A percentile compares a stretch with the other conserved stretches of the same genome.
Conservation (phyloP, 2,113 vertebrate species). For the Pangasianodon gigas region DNA sequence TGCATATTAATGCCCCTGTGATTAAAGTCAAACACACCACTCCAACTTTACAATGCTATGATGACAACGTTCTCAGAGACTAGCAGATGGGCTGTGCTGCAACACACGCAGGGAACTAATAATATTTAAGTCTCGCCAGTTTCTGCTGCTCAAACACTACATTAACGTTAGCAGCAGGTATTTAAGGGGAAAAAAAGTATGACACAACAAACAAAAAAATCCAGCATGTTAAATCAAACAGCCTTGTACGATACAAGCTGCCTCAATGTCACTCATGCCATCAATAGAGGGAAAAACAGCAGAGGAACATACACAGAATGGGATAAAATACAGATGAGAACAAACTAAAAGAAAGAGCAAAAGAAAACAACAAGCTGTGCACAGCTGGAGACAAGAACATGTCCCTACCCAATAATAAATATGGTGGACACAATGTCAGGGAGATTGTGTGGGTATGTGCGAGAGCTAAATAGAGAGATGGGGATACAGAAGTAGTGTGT, state of each 20-base stretch:
- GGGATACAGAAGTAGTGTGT: not conserved
- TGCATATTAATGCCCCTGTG: slow-evolving; percentile 61
- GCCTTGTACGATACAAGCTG: not conserved
- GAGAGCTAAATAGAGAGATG: not conserved
- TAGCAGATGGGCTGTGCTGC: slow-evolving; percentile 40
- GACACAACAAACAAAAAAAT: not conserved
- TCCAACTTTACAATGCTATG: slow-evolving; percentile 19
- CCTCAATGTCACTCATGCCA: not conserved
- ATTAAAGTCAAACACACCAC: slow-evolving; percentile 63
- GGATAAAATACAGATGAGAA: not conserved
- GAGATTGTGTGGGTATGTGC: not conserved
- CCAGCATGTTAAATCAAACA: not conserved
- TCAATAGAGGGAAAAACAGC: slow-evolving; percentile 36
- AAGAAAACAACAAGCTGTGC: not conserved
- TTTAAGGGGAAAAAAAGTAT: not conserved
- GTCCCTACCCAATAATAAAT: not conserved
- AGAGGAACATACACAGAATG: not conserved
- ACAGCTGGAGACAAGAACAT: slow-evolving; percentile 14
- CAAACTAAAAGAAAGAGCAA: not conserved
- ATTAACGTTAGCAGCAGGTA: slow-evolving; percentile 1
- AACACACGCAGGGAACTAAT: slow-evolving; percentile 33
- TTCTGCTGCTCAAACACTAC: slow-evolving; percentile 12
- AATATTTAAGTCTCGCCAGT: slow-evolving; percentile 27
- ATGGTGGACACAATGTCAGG: not conserved
- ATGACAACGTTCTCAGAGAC: slow-evolving; percentile 8